Evolutionary conservation across 1,140 invertebrate species (phyloP).

Genomic region (Hesperophylax magnus): DNA sequence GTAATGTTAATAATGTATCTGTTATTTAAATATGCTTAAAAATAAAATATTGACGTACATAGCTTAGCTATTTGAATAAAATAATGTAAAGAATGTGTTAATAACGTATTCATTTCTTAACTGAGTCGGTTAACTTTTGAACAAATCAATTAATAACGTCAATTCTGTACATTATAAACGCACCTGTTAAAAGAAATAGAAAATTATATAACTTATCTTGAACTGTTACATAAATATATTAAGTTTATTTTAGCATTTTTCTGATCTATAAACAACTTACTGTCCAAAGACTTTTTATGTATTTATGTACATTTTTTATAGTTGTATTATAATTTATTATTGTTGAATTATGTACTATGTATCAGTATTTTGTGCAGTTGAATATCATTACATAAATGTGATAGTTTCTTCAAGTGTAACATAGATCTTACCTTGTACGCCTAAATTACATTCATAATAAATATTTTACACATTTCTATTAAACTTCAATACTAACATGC

Average conservation of each 20-base stretch:
- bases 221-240: neutral
- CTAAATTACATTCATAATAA: too few species aligned
- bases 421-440: too few species aligned
- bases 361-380: too few species aligned
- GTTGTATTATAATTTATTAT: too few species aligned
- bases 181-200: neutral
- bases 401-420: too few species aligned
- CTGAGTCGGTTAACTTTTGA: constrained; percentile 34
- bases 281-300: too few species aligned
- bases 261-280: neutral
- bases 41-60: constrained; percentile 6
- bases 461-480: too few species aligned
- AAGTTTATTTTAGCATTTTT: neutral
- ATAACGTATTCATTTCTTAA: constrained; percentile 2
- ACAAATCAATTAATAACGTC: constrained; percentile 50
- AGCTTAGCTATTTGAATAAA: constrained; percentile 15
- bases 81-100: constrained; percentile 3
- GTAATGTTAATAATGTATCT: constrained; percentile 13
- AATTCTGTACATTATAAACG: constrained; percentile 43
- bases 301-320: too few species aligned
- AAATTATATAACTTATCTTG: too few species aligned
- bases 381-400: too few species aligned
- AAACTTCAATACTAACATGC: too few species aligned
- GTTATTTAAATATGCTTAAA: constrained; percentile 6
- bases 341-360: too few species aligned